Percentiles rank a stretch among this genome's conserved stretches.
Conservation (phyloP, 2,888 invertebrate genomes). For the Hetaerina titia region DNA sequence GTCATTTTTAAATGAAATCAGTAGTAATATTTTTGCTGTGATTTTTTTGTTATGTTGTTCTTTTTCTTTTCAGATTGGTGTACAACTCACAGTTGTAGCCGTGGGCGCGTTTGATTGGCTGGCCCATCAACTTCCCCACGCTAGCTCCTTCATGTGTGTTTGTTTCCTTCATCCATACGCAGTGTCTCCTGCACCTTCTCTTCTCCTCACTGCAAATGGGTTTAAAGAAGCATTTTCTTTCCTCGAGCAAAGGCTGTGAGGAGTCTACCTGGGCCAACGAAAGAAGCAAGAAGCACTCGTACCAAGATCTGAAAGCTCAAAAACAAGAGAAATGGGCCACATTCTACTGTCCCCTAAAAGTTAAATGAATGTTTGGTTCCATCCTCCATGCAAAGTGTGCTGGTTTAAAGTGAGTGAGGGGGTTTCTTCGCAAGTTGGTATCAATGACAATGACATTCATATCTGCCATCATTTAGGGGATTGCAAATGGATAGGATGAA, state of each 20-base stretch:
- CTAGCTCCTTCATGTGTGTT: constrained; percentile 49
- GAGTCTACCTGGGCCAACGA: constrained; percentile 23
- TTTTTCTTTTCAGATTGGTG: constrained; percentile 38
- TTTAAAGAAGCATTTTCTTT: constrained; percentile 34
- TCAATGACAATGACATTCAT: constrained; percentile 40
- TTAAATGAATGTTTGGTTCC: background rate
- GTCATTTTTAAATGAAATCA: too few relatives aligned
- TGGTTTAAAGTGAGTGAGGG: constrained; percentile 43
- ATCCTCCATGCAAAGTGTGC: background rate
- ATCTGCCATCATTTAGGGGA: constrained; percentile 22
- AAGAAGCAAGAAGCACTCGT: constrained; percentile 41
- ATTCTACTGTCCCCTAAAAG: constrained; percentile 10
- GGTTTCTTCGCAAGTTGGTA: constrained; percentile 41
- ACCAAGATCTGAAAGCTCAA: constrained; percentile 29
- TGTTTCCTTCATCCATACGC: constrained; percentile 28
- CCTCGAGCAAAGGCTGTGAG: constrained; percentile 32
- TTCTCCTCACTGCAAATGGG: constrained; percentile 1
- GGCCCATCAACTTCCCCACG: constrained; percentile 60
- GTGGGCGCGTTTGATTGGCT: constrained; percentile 57
- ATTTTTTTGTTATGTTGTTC: background rate
- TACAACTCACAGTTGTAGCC: constrained; percentile 52
- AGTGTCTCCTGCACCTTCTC: constrained; percentile 35
- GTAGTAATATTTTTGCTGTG: too few relatives aligned
- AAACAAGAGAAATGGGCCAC: constrained; percentile 47
- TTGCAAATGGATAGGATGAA: constrained; percentile 43